These are phyloP conservation scores for Dinothrombium tinctorium DNA, from an alignment of 1,140 invertebrate species.

Conservation along the genomic window DNA sequence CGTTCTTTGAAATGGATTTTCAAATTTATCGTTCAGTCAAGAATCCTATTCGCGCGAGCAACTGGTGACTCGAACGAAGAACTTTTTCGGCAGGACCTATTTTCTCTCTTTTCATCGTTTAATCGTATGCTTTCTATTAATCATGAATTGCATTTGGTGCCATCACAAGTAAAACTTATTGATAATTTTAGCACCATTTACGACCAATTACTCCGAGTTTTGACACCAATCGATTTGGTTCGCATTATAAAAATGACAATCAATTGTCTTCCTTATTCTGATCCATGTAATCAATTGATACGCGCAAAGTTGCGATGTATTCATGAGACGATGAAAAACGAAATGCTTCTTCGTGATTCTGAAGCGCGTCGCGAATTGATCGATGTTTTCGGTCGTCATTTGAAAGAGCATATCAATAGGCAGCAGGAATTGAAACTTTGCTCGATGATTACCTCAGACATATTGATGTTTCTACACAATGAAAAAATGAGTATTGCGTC, in stretches of 20 bases:
- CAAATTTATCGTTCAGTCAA: slow-evolving; percentile 77
- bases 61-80: slow-evolving; percentile 68
- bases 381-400: slow-evolving; percentile 34
- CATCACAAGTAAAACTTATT: slow-evolving; percentile 37
- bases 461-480: slow-evolving; percentile 31
- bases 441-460: slow-evolving; percentile 63
- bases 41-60: slow-evolving; percentile 59
- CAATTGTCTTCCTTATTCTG: slow-evolving; percentile 31
- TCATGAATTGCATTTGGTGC: slow-evolving; percentile 38
- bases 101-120: slow-evolving; percentile 44
- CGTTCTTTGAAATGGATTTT: slow-evolving; percentile 79
- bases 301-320: slow-evolving; percentile 48
- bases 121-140: slow-evolving; percentile 45
- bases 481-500: slow-evolving; percentile 1
- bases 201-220: slow-evolving; percentile 28
- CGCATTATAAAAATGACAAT: slow-evolving; percentile 40
- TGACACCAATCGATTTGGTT: slow-evolving; percentile 37
- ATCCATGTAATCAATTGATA: slow-evolving; percentile 28
- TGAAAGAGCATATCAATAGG: slow-evolving; percentile 50
- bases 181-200: slow-evolving; percentile 1
- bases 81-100: slow-evolving; percentile 48
- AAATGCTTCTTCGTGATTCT: slow-evolving; percentile 40
- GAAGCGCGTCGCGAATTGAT: slow-evolving; percentile 33
- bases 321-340: slow-evolving; percentile 39
- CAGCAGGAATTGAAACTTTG: slow-evolving; percentile 57